Evolutionary conservation across 2,888 invertebrate species (phyloP).

Genomic region (Sthenelais limicola): DNA sequence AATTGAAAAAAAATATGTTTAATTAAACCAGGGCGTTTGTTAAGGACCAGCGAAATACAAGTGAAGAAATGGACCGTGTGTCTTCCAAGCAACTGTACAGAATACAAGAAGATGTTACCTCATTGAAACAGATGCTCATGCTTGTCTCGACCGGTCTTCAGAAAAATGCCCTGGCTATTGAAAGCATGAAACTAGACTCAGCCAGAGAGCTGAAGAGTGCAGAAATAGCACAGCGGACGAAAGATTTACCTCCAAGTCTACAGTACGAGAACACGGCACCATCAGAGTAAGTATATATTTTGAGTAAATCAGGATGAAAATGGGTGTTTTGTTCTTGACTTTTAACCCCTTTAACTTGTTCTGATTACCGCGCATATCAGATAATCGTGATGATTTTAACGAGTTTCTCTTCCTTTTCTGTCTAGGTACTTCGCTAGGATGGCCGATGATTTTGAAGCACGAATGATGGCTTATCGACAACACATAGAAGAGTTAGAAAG

Average conservation of each 20-base stretch:
- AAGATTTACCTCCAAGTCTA: slow-evolving; percentile 82
- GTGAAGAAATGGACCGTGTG: slow-evolving; percentile 86
- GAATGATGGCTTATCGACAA: slow-evolving; percentile 79
- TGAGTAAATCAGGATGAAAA: too few species aligned
- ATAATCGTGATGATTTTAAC: not conserved
- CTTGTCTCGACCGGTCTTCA: slow-evolving; percentile 79
- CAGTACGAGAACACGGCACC: slow-evolving; percentile 85
- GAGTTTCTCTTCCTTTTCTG: not conserved
- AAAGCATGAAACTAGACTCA: slow-evolving; percentile 82
- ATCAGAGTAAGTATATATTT: slow-evolving; percentile 74
- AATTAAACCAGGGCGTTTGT: slow-evolving; percentile 78
- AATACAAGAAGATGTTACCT: slow-evolving; percentile 79
- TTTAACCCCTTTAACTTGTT: too few species aligned
- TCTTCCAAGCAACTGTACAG: slow-evolving; percentile 78
- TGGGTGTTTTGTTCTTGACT: too few species aligned
- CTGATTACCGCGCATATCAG: too few species aligned
- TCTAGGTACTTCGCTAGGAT: slow-evolving; percentile 78
- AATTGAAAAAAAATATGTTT: not conserved
- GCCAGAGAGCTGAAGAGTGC: slow-evolving; percentile 80
- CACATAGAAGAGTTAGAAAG: slow-evolving; percentile 83
- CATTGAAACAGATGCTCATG: slow-evolving; percentile 77
- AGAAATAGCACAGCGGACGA: slow-evolving; percentile 85
- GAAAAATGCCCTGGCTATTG: slow-evolving; percentile 77
- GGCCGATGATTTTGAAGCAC: slow-evolving; percentile 81
- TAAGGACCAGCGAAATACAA: slow-evolving; percentile 86